Evolutionary conservation across 2,888 invertebrate genomes (phyloP), one percentile per base, ranked within the genome.

Genomic region (Drosophila lutescens): DNA sequence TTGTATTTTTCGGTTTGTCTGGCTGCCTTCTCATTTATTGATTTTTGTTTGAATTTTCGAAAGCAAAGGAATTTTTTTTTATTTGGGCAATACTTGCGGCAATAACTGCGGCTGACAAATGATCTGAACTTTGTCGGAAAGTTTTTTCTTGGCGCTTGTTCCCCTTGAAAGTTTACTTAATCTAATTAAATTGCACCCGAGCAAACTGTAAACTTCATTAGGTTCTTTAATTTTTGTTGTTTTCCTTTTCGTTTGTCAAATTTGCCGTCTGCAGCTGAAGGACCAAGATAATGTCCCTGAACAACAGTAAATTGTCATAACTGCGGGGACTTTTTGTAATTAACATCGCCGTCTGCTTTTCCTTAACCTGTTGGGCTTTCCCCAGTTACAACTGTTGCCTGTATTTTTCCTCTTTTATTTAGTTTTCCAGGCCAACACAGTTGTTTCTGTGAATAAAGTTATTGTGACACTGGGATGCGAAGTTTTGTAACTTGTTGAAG

Each of bases 251-350:
- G 57, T 47, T 58, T 72, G 43, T 59, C 65, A 69, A 63, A 61
- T 54, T 56, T 61, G 32, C 34, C 54, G 38, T 60, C 70, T 78
- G 58, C 57, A 68, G 50, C 49, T 50, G 38, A 72, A 72, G 71
- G 75, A 80, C 63, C 66, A 78, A 85, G 80, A 72, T 82, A 80
- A 85, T 80, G 82, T 79, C 32, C 77, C 73, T 49, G 79, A 82
- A 80, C 80, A 71, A 17, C 44, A 30, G 26, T 44, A 79, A 80
- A 80, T 79, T 80, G 78, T 82, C 84, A 84, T 79, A 84, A 74
- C 49, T 61, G 40, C 51, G 34, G 65, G 53, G 44, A 49, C 38
- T 57, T 55, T 32, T 50, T 65, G 50, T 67, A 85, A 85, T 85
- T 78, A 84, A 72, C 76, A 62, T 44, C 23, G 7, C 60, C 51